These are phyloP conservation scores for Thalassarche chlororhynchos DNA, from an alignment of 2,113 vertebrate genomes.

Conservation along the genomic window DNA sequence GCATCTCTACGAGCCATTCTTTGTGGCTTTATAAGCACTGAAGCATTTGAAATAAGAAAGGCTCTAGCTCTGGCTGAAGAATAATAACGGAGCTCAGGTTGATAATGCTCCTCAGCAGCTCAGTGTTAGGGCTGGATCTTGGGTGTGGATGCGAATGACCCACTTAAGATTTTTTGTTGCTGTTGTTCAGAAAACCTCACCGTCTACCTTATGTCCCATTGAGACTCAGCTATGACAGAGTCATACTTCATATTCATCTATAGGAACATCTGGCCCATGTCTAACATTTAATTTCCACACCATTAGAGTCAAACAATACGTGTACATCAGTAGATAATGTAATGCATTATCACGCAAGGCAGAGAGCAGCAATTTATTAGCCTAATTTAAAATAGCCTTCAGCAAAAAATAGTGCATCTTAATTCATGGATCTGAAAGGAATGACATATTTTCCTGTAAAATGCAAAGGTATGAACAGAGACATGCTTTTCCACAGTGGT, in stretches of 20 bases:
- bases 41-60: conserved; percentile 26
- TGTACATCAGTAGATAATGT: conserved; percentile 86
- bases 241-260: conserved; percentile 82
- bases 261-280: conserved; percentile 84
- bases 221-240: conserved; percentile 69
- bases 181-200: conserved; percentile 33
- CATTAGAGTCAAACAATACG: conserved; percentile 85
- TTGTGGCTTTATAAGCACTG: not conserved
- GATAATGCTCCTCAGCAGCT: not conserved
- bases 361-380: conserved; percentile 87
- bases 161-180: conserved; percentile 51
- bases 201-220: conserved; percentile 51
- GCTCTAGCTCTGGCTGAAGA: not conserved
- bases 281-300: conserved; percentile 85
- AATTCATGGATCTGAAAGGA: conserved; percentile 75
- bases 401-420: conserved; percentile 79
- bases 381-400: conserved; percentile 86
- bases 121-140: not conserved
- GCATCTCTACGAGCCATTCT: not conserved
- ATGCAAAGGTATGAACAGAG: conserved; percentile 71
- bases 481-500: conserved; percentile 59
- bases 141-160: conserved; percentile 13
- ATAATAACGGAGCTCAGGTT: not conserved
- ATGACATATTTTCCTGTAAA: conserved; percentile 75
- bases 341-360: conserved; percentile 83